A percentile compares a stretch with the other conserved stretches of the same genome.
Evolutionary conservation across 2,113 vertebrate genomes (phyloP).

Genomic region (Caracal caracal): DNA sequence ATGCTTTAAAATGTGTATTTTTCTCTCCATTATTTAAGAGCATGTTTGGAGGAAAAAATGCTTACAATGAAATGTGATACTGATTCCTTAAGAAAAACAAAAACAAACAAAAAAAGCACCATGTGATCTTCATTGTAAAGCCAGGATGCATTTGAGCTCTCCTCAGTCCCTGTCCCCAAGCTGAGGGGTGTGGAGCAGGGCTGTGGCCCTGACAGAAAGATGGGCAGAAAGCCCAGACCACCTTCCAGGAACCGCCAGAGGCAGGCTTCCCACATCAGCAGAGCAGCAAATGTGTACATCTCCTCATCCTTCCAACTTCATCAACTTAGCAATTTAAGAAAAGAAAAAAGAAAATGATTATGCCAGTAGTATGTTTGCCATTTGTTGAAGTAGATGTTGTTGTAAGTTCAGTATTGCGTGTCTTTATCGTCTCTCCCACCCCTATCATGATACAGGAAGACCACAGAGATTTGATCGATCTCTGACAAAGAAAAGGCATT

Average conservation of each 20-base stretch:
- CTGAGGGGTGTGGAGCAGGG: not conserved
- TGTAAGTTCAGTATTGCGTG: constrained; percentile 56
- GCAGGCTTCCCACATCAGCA: constrained; percentile 79
- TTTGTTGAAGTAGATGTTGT: constrained; percentile 70
- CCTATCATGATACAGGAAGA: not conserved
- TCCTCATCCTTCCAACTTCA: constrained; percentile 85
- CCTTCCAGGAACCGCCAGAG: constrained; percentile 71
- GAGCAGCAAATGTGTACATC: constrained; percentile 81
- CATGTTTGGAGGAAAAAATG: not conserved
- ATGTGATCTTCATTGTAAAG: not conserved
- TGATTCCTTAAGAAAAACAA: constrained; percentile 7
- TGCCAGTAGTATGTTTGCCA: constrained; percentile 82
- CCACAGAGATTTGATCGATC: not conserved
- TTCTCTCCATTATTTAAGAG: constrained; percentile 42
- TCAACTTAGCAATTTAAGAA: constrained; percentile 82
- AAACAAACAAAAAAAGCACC: not conserved
- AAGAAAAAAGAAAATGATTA: constrained; percentile 70
- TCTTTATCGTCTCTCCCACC: not conserved
- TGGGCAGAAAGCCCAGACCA: constrained; percentile 77
- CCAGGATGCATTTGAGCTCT: not conserved
- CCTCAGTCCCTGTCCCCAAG: not conserved
- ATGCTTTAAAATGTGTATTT: constrained; percentile 70
- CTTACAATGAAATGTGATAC: not conserved
- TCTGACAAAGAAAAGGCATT: constrained; percentile 55
- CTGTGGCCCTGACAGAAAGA: not conserved